These are phyloP conservation scores for Pocillopora verrucosa DNA, from an alignment of 64 coral and sea anemone species.

Conservation along the genomic window DNA sequence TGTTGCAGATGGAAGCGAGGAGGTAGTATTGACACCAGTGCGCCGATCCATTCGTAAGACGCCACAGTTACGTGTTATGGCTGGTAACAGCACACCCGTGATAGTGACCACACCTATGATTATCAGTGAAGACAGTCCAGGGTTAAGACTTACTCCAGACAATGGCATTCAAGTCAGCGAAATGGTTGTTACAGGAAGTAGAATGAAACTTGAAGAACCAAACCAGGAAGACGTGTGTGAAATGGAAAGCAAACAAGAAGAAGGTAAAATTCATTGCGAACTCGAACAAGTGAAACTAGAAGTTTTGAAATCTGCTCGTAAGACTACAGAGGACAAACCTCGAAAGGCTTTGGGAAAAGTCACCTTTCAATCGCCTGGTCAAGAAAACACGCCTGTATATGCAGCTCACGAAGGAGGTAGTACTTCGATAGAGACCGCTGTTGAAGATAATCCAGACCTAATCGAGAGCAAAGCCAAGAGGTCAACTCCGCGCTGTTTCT, in stretches of 20 bases:
- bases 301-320: slow-evolving; percentile 35
- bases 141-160: slow-evolving; percentile 49
- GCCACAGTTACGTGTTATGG: not conserved
- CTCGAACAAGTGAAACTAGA: not conserved
- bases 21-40: slow-evolving; percentile 70
- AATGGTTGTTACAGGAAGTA: not conserved
- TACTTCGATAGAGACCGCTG: not conserved
- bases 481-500: not conserved
- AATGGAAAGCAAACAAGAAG: not conserved
- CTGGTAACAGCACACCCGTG: slow-evolving; percentile 44
- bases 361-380: slow-evolving; percentile 13
- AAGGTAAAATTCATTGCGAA: slow-evolving; percentile 12
- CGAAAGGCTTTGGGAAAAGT: not conserved
- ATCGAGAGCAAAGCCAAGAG: not conserved
- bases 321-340: not conserved
- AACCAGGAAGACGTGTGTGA: not conserved
- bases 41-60: slow-evolving; percentile 71
- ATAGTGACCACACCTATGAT: slow-evolving; percentile 53
- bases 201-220: not conserved
- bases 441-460: not conserved
- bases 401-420: not conserved
- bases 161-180: not conserved
- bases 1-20: slow-evolving; percentile 11
- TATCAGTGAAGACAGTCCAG: slow-evolving; percentile 24
- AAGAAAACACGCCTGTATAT: not conserved